A percentile compares a stretch with the other conserved stretches of the same genome.
These are phyloP conservation scores for Danionella dracula DNA, from an alignment of 2,797 vertebrate genomes.

Conservation along the genomic window DNA sequence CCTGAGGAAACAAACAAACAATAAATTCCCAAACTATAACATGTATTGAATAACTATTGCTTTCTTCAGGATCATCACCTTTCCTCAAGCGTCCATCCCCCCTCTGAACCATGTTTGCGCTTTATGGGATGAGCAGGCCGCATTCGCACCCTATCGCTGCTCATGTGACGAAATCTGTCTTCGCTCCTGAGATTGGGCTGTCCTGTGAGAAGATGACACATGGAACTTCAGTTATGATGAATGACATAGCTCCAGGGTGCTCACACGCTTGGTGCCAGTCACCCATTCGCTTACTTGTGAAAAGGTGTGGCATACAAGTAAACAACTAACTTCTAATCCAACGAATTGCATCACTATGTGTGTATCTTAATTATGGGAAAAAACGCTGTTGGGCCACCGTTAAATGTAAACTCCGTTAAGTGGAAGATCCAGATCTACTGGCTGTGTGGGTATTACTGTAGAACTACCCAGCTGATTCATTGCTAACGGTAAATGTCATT, in stretches of 20 bases:
- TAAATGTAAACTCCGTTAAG: constrained; percentile 75
- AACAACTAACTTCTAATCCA: constrained; percentile 56
- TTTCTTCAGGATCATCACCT: constrained; percentile 47
- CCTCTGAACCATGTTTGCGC: constrained; percentile 66
- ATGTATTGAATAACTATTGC: no score
- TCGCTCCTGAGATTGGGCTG: constrained; percentile 72
- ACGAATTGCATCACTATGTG: constrained; percentile 47
- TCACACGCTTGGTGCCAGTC: constrained; percentile 9
- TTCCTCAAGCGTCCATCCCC: constrained; percentile 66
- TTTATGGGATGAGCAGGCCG: constrained; percentile 63
- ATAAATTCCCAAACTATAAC: not conserved
- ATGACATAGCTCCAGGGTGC: constrained; percentile 2
- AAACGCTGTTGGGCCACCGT: constrained; percentile 52
- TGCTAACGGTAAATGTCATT: constrained; percentile 70
- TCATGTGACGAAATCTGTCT: constrained; percentile 69
- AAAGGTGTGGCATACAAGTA: constrained; percentile 31
- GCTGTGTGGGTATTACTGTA: constrained; percentile 56
- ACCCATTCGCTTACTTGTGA: constrained; percentile 15
- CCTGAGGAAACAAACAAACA: constrained; percentile 52
- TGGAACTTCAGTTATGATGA: not conserved
- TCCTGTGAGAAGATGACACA: constrained; percentile 51
- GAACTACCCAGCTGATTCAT: constrained; percentile 69
- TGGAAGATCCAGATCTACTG: constrained; percentile 65
- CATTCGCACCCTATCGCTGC: constrained; percentile 61
- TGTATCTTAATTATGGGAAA: constrained; percentile 67